phyloP scores from a whole-genome alignment of 1,140 invertebrate species.

The Drosophila trapezifrons region DNA sequence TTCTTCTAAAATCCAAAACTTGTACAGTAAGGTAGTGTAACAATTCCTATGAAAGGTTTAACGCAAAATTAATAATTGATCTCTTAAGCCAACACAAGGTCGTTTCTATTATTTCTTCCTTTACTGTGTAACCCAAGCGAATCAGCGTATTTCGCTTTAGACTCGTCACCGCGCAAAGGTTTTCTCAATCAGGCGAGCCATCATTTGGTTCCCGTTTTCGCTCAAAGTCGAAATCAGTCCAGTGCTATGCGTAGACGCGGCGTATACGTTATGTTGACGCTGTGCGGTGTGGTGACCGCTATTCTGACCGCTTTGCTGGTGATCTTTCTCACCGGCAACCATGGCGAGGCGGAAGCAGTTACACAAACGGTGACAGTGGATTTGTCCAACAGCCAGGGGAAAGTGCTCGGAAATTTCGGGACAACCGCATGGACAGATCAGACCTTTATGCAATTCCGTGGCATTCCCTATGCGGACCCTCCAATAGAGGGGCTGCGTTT shows the following conservation, averaged over 20 bases:
- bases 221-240: conserved; percentile 36
- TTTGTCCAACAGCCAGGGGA: conserved; percentile 82
- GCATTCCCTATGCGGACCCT: conserved; percentile 79
- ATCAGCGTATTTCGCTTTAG: neutral
- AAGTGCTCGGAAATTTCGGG: conserved; percentile 83
- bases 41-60: too few species aligned
- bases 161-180: conserved; percentile 1
- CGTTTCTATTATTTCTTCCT: neutral
- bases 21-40: too few species aligned
- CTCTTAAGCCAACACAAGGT: too few species aligned
- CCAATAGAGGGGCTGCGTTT: conserved; percentile 68
- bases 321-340: conserved; percentile 20
- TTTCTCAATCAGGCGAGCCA: neutral
- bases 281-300: conserved; percentile 48
- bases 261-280: conserved; percentile 68
- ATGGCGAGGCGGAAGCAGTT: conserved; percentile 18
- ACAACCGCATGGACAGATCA: conserved; percentile 70
- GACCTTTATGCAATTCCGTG: conserved; percentile 76
- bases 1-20: too few species aligned
- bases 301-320: conserved; percentile 41
- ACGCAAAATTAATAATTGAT: too few species aligned
- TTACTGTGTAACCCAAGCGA: neutral
- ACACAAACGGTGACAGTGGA: conserved; percentile 37
- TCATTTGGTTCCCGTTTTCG: conserved; percentile 2
- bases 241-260: conserved; percentile 55